Percentiles rank a stretch among this genome's conserved stretches.
Evolutionary conservation across 2,113 vertebrate species (phyloP).

Genomic region (Forbesichthys papilliferus): DNA sequence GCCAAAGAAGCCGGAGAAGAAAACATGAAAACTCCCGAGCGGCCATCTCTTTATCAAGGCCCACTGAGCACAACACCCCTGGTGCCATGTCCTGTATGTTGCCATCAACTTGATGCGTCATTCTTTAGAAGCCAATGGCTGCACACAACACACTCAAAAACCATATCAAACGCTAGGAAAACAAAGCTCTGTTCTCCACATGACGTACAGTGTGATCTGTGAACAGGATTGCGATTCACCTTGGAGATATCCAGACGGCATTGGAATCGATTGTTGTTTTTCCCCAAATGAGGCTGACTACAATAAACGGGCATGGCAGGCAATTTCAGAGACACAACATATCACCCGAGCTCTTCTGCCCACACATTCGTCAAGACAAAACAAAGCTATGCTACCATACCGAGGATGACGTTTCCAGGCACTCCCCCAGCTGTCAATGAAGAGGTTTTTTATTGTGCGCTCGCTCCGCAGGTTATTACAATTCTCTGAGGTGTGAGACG

Average conservation of each 20-base stretch:
- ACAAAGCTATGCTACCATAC: neutral
- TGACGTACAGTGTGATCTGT: neutral
- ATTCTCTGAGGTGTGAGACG: slow-evolving; percentile 5
- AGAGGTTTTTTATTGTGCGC: too few relatives aligned
- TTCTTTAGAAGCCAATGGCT: neutral
- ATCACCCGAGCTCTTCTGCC: neutral
- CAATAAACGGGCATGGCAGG: neutral
- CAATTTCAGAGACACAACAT: neutral
- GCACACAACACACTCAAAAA: neutral
- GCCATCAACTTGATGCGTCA: neutral
- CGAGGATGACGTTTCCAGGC: neutral
- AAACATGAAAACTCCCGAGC: too few relatives aligned
- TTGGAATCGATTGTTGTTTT: neutral
- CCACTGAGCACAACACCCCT: too few relatives aligned
- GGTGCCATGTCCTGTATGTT: neutral
- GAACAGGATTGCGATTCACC: slow-evolving; percentile 13
- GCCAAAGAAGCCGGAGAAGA: neutral
- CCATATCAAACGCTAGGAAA: neutral
- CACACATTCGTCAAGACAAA: neutral
- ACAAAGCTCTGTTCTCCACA: neutral
- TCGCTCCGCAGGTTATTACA: neutral
- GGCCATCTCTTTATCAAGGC: too few relatives aligned
- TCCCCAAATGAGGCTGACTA: slow-evolving; percentile 19
- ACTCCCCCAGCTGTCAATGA: neutral
- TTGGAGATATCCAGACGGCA: neutral